A percentile compares a stretch with the other conserved stretches of the same genome.
These are phyloP conservation scores for Linurgus olivaceus DNA, from an alignment of 2,797 vertebrate genomes.

Conservation along the genomic window DNA sequence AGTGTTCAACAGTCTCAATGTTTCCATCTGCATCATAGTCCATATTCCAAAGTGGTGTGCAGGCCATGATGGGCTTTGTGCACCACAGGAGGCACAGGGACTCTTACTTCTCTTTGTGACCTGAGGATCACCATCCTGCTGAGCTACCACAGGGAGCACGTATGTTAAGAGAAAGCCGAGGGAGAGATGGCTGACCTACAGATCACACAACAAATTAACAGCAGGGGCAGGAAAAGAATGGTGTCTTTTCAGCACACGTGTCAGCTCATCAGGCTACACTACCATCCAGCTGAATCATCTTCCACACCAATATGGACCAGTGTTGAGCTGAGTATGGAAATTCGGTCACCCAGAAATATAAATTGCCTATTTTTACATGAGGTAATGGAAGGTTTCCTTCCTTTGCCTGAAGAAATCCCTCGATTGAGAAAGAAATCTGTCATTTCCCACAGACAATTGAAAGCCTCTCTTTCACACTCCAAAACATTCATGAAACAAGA, in stretches of 20 bases:
- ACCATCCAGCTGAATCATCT: not conserved
- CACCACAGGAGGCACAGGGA: rapidly evolving
- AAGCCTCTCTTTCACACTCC: not conserved
- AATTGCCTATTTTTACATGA: not conserved
- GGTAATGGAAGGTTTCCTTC: not conserved
- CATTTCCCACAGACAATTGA: not conserved
- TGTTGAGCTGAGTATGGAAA: not conserved
- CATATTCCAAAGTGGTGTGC: not conserved
- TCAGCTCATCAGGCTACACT: not conserved
- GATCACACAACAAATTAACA: not conserved
- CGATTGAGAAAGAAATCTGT: not conserved
- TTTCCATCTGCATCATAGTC: not conserved
- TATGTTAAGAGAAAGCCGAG: not conserved
- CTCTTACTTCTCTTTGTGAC: not conserved
- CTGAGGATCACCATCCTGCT: not conserved
- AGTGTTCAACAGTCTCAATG: not conserved
- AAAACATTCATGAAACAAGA: not conserved
- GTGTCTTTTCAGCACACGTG: not conserved
- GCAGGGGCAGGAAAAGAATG: not conserved
- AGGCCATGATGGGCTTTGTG: not conserved
- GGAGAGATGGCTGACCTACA: not conserved
- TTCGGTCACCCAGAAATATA: not conserved
- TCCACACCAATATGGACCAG: not conserved
- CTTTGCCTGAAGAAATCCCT: not conserved
- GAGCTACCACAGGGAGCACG: not conserved